Conservation (phyloP, 2,113 vertebrate species). For the Hepsetus odoe region DNA sequence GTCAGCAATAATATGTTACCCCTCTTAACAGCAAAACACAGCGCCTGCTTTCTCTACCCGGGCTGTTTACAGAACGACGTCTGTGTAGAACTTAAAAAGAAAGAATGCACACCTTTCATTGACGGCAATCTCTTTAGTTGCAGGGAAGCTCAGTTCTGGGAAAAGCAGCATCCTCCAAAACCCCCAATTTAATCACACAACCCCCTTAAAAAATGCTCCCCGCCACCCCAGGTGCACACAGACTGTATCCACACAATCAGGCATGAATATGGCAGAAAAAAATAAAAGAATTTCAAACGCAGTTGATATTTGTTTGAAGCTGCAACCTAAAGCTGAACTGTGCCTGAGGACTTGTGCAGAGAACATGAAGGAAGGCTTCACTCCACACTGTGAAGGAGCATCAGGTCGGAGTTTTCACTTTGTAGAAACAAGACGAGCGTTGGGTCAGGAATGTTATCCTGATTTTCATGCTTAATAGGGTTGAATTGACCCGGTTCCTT, state of each 20-base stretch:
- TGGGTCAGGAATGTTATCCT: too few species aligned
- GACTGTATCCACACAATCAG: background rate
- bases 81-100: background rate
- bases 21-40: too few species aligned
- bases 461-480: too few species aligned
- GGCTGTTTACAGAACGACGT: too few species aligned
- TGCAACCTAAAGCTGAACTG: background rate
- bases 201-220: background rate
- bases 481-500: too few species aligned
- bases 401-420: background rate
- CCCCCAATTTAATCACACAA: conserved; percentile 15
- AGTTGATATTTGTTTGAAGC: conserved; percentile 20
- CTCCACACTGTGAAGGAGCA: background rate
- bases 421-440: background rate
- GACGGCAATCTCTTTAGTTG: conserved; percentile 2
- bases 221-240: conserved; percentile 1
- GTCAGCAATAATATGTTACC: too few species aligned
- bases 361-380: background rate
- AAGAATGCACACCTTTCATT: background rate
- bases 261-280: background rate
- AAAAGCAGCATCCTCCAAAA: background rate
- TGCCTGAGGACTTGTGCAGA: conserved; percentile 2
- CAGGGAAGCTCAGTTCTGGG: background rate
- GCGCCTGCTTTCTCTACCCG: too few species aligned
- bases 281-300: conserved; percentile 29